Base-by-base conservation (phyloP, 2,797 vertebrate species). In the Carapus acus region DNA sequence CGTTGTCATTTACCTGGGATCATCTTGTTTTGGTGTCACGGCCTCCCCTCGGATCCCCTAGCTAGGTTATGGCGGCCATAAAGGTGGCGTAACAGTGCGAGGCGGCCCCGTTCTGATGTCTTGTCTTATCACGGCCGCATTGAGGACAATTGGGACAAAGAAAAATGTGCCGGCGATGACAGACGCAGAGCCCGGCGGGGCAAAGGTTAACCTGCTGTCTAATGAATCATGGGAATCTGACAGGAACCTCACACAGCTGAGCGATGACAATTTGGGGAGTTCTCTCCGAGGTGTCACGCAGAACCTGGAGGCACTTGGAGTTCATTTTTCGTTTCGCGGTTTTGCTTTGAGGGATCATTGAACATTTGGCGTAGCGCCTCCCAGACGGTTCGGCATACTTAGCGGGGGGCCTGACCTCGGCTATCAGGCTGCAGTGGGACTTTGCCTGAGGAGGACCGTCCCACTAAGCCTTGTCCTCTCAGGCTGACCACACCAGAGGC, bases 121-220 rank as follows among this genome's bases (percentile, higher is more conserved):
- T 19, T 40, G 43, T 62, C 67, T 79, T 76, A 77, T 78, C 74
- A 62, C 43, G 55, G 49, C 31, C 27, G 52, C 67, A 72, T 38
- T 48, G 49, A 36, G 54, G 49, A 73, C 55, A 34, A 65, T 36
- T 13, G 7, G 58, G 52, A 62, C 54, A 58, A 72, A 74, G 56
- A 58, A 56, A 65, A 69, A 54, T 51, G 45, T 43, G 22, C 39
- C 49, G 49, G 27, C 54, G 55, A 27, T 54, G 48, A 42, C 23
- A 43, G 36, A 8, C 3, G 51, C 49, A 62, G 42, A 29, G 41
- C 41, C 49, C 45, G 46, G 49, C 23, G 54, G 69, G 62, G 45
- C 67, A 82, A 83, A 83, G 71, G 67, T 83, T 79, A 77, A 82
- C 78, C 65, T 61, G 65, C 58, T 69, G 65, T 74, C 45, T 62